Percentiles rank a stretch among this genome's conserved stretches.
Conservation (phyloP, 2,113 vertebrate genomes). For the Sphyrna mokarran region DNA sequence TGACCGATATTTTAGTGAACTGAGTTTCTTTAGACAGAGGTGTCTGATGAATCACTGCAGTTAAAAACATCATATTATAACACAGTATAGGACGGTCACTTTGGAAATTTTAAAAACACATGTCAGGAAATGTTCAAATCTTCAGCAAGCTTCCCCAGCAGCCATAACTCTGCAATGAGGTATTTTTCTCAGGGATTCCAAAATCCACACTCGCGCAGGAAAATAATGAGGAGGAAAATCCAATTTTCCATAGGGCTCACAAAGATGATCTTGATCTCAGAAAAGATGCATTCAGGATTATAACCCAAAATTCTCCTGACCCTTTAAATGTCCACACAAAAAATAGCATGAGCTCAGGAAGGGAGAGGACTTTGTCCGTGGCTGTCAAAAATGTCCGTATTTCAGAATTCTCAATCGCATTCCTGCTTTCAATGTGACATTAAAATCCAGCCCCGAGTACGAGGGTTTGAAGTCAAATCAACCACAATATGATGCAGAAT, state of each 20-base stretch:
- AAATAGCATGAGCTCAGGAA: not conserved
- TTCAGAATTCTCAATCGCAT: not conserved
- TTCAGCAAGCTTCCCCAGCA: too few species aligned
- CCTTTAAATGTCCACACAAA: not conserved
- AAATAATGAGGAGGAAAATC: not conserved
- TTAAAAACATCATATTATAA: too few species aligned
- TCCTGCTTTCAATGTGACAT: not conserved
- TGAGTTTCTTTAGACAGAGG: too few species aligned
- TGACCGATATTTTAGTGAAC: too few species aligned
- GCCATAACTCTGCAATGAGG: not conserved
- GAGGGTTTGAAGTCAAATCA: not conserved
- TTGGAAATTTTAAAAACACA: not conserved
- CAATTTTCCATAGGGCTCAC: not conserved
- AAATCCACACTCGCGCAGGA: not conserved
- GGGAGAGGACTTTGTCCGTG: not conserved
- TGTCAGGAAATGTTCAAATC: too few species aligned
- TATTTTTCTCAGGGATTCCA: not conserved
- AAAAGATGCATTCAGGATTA: not conserved
- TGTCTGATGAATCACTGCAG: too few species aligned
- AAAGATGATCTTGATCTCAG: not conserved
- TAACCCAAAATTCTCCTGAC: not conserved
- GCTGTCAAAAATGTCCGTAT: not conserved
- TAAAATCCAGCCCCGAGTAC: not conserved
- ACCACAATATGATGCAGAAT: not conserved
- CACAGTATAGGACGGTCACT: not conserved